phyloP scores from a whole-genome alignment of 2,113 vertebrate genomes.

The Myodes glareolus region DNA sequence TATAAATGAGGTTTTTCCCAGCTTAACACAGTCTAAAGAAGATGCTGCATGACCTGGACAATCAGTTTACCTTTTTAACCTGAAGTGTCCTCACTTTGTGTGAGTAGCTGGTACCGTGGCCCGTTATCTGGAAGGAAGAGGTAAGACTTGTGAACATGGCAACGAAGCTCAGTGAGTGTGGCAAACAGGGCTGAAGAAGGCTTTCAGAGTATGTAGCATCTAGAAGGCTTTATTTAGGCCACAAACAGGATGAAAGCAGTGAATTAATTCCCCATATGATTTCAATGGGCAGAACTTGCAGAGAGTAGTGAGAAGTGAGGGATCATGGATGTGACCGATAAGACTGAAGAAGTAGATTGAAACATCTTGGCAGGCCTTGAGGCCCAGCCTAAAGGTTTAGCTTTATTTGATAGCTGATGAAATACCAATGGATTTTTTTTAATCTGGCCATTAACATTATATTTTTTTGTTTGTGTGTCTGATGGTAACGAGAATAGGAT shows the following conservation, averaged over 20 bases:
- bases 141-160: background rate
- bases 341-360: background rate
- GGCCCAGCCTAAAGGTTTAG: background rate
- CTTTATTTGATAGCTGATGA: slow-evolving; percentile 34
- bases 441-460: background rate
- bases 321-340: background rate
- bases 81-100: slow-evolving; percentile 29
- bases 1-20: background rate
- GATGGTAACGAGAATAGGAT: background rate
- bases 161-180: slow-evolving; percentile 16
- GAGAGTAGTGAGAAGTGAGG: slow-evolving; percentile 23
- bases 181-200: background rate
- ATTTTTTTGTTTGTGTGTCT: background rate
- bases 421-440: background rate
- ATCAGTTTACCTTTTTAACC: slow-evolving; percentile 28
- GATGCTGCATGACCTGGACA: background rate
- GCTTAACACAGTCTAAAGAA: background rate
- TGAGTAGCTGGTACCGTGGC: background rate
- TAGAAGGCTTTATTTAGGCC: slow-evolving; percentile 9
- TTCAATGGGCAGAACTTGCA: slow-evolving; percentile 36
- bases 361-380: slow-evolving; percentile 13
- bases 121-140: background rate
- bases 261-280: background rate
- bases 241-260: slow-evolving; percentile 35
- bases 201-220: slow-evolving; percentile 28